phyloP scores from a whole-genome alignment of 1,140 invertebrate species.

The Papilio machaon region DNA sequence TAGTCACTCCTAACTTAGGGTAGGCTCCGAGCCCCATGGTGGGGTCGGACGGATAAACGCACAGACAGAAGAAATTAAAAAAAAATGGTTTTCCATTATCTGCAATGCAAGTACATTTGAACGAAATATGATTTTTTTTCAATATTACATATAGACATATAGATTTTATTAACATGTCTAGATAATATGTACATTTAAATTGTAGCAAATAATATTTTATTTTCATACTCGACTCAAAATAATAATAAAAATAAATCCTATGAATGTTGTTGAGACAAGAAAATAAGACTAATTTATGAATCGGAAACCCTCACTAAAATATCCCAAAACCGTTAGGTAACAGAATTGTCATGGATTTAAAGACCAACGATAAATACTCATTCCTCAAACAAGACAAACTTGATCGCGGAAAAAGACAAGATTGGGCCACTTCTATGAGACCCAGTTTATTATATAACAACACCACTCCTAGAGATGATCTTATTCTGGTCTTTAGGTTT shows the following conservation, averaged over 20 bases:
- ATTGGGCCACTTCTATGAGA: background rate
- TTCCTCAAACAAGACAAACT: background rate
- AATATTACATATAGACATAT: no score
- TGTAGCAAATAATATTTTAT: no score
- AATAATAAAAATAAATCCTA: background rate
- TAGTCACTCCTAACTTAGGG: no score
- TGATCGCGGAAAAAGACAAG: background rate
- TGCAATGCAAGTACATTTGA: no score
- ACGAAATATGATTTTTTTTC: background rate
- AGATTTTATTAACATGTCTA: no score
- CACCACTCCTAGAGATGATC: conserved; percentile 77
- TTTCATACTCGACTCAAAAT: no score
- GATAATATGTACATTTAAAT: no score
- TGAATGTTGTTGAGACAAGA: background rate
- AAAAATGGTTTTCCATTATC: no score
- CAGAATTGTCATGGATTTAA: conserved; percentile 72
- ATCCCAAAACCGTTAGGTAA: conserved; percentile 67
- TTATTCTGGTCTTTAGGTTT: conserved; percentile 72
- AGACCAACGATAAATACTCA: conserved; percentile 28
- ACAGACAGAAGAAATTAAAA: no score
- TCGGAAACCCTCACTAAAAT: conserved; percentile 46
- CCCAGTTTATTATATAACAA: conserved; percentile 70
- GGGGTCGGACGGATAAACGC: no score
- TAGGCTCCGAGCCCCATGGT: no score
- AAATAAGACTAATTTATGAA: background rate